These are phyloP conservation scores for Takifugu bimaculatus DNA, from an alignment of 2,113 vertebrate species.

Conservation along the genomic window DNA sequence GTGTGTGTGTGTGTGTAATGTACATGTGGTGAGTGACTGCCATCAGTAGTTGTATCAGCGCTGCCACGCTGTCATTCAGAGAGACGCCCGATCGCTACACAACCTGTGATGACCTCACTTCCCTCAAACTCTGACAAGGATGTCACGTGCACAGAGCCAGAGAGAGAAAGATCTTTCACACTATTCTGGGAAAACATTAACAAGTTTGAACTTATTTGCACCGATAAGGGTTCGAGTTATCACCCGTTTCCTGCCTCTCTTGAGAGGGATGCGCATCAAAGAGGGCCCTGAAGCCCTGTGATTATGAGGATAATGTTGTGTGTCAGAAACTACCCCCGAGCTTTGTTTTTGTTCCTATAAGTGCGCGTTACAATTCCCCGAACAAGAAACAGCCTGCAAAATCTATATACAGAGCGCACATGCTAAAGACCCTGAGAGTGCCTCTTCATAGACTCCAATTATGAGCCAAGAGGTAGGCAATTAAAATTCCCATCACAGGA, in stretches of 20 bases:
- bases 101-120: conserved; percentile 14
- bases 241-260: conserved; percentile 13
- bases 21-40: conserved; percentile 37
- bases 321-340: conserved; percentile 19
- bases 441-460: conserved; percentile 68
- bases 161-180: conserved; percentile 17
- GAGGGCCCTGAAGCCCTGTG: conserved; percentile 18
- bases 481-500: conserved; percentile 71
- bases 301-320: conserved; percentile 29
- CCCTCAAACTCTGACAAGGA: conserved; percentile 19
- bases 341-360: conserved; percentile 30
- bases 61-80: conserved; percentile 23
- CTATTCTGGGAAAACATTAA: too few relatives aligned
- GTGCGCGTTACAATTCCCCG: conserved; percentile 18
- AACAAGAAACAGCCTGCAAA: conserved; percentile 29
- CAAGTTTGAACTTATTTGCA: conserved; percentile 23
- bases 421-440: conserved; percentile 37
- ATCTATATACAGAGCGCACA: conserved; percentile 41
- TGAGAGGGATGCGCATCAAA: conserved; percentile 21
- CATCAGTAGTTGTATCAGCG: conserved; percentile 21
- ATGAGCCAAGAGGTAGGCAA: conserved; percentile 65
- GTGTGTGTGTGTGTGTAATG: not conserved
- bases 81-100: conserved; percentile 26
- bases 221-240: conserved; percentile 18
- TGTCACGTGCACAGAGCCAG: conserved; percentile 15